These are phyloP conservation scores for Babylonia areolata DNA, from an alignment of 1,140 invertebrate genomes.

Conservation along the genomic window DNA sequence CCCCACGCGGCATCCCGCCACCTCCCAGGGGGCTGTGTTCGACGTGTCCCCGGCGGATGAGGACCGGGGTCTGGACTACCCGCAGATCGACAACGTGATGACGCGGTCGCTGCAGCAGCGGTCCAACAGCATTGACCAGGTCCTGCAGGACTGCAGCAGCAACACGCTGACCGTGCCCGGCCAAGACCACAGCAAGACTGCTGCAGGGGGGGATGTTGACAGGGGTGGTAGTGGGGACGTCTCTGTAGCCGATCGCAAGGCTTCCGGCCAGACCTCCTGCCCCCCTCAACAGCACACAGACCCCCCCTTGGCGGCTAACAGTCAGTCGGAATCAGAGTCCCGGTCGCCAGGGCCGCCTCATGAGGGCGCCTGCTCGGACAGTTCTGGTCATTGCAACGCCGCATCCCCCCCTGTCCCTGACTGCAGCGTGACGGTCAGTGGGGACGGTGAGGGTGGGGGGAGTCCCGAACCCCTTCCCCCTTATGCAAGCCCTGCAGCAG, in stretches of 20 bases:
- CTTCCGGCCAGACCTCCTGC: neutral
- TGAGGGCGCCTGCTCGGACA: neutral
- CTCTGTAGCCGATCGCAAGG: neutral
- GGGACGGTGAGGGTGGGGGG: neutral
- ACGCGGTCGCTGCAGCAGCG: constrained; percentile 53
- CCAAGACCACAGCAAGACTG: neutral
- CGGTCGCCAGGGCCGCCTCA: neutral
- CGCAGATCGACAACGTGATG: constrained; percentile 54
- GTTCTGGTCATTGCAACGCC: neutral
- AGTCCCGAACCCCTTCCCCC: neutral
- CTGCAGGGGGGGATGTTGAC: neutral
- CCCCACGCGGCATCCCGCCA: constrained; percentile 49
- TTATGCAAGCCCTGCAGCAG: neutral
- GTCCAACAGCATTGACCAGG: constrained; percentile 63
- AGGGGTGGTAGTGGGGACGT: neutral
- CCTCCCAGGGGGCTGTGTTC: constrained; percentile 45
- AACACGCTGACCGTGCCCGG: neutral
- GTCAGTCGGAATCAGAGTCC: neutral
- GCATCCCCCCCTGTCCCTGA: neutral
- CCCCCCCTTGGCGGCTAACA: neutral
- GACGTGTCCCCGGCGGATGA: constrained; percentile 58
- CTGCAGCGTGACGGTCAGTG: neutral
- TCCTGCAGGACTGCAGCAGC: constrained; percentile 43
- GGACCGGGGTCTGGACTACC: constrained; percentile 54
- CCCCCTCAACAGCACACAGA: neutral